phyloP scores from a whole-genome alignment of 2,888 invertebrate species.

The Papilio elwesi region DNA sequence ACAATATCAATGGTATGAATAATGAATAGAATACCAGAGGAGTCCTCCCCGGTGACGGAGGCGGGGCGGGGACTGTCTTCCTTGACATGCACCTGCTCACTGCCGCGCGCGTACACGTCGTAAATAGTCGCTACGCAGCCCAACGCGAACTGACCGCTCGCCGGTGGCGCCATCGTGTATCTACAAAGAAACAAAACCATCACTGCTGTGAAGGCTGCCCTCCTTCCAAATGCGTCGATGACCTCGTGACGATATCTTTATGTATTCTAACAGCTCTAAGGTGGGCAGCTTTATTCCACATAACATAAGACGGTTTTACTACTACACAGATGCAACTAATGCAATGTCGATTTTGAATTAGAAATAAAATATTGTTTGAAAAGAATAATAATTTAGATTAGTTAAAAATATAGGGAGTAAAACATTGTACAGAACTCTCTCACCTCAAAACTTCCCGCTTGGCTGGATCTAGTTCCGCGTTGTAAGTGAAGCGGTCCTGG shows the following conservation, averaged over 20 bases:
- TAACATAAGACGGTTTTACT: too few species aligned
- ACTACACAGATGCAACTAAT: too few species aligned
- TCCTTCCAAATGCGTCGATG: too few species aligned
- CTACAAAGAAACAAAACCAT: slow-evolving; percentile 46
- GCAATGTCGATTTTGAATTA: background rate
- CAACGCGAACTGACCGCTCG: slow-evolving; percentile 78
- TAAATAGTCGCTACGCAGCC: slow-evolving; percentile 85
- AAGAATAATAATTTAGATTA: background rate
- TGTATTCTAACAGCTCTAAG: too few species aligned
- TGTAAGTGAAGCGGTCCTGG: slow-evolving; percentile 64
- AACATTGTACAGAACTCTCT: slow-evolving; percentile 38
- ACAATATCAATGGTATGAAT: too few species aligned
- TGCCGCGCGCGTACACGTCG: slow-evolving; percentile 84
- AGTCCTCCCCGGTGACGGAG: slow-evolving; percentile 79
- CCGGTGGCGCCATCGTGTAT: slow-evolving; percentile 69
- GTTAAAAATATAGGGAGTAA: background rate
- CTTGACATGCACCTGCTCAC: slow-evolving; percentile 78
- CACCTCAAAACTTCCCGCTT: slow-evolving; percentile 64
- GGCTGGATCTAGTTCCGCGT: slow-evolving; percentile 58
- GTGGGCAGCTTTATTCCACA: too few species aligned
- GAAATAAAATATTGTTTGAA: background rate
- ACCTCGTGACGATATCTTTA: too few species aligned
- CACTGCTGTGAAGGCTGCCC: background rate
- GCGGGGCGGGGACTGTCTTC: slow-evolving; percentile 84
- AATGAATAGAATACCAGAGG: slow-evolving; percentile 58